Evolutionary conservation across 1,140 invertebrate genomes (phyloP), one percentile per base, ranked within the genome.

Genomic region (Pseudomyrmex pallidus): DNA sequence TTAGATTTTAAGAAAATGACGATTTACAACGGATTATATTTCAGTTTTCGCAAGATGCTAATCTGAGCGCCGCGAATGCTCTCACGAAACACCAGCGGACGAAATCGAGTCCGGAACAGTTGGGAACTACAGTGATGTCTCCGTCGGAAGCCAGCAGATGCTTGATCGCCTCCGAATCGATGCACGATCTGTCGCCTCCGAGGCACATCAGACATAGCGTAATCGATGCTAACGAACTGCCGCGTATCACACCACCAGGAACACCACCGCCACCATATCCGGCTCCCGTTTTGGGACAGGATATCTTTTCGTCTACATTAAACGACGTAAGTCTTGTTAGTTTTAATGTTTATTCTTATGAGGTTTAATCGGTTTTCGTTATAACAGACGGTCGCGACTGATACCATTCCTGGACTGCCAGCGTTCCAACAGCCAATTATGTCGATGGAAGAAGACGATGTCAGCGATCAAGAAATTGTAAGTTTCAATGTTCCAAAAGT

Each of bases 391-490:
- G 70, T 62, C 82, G 46, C 87, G 72, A 90, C 92, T 85, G 89
- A 91, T 68, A 88, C 83, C 80, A 93, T 89, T 90, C 89, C 92
- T 74, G 93, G 93, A 80, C 78, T 92, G 67, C 91, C 91, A 87
- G 90, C 92, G 89, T 93, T 93, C 83, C 97, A 97, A 89, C 95
- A 96, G 89, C 96, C 96, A 50, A 98, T 99, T 66, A 98, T 98
- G 89, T 98, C 97, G 25, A 98, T 98, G 97, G 98, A 99, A 93
- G 98, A 99, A 92, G 98, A 99, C 91, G 98, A 98, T 90, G 97
- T 97, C 83, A 98, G 97, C 59, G 97, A 98, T 93, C 96, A 97
- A 90, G 97, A 98, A 95, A 95, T 96, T 89, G 96, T 97, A 91
- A 95, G 95, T 94, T 50, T 20, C 22, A 35, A 61, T 8, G 44